A percentile compares a stretch with the other conserved stretches of the same genome.
These are phyloP conservation scores for Rousettus madagascariensis DNA, from an alignment of 2,797 vertebrate genomes.

Conservation along the genomic window DNA sequence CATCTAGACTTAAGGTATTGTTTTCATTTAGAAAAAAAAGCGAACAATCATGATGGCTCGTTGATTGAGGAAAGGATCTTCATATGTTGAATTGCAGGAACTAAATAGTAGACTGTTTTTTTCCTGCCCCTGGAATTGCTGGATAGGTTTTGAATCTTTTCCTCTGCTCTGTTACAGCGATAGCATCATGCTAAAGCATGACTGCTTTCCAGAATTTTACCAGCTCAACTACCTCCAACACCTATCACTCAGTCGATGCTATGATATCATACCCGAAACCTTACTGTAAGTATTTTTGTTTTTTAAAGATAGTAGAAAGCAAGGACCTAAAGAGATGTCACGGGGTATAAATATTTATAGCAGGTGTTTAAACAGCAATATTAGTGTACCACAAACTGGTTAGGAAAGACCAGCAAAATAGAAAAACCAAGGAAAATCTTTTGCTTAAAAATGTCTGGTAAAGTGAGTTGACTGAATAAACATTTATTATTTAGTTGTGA, in stretches of 20 bases:
- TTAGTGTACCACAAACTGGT: not conserved
- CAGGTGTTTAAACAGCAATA: not conserved
- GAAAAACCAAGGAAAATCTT: not conserved
- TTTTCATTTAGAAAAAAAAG: not conserved
- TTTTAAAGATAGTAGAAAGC: not conserved
- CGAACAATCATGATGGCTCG: not conserved
- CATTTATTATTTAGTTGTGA: not conserved
- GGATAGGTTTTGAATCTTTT: not conserved
- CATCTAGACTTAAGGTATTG: slow-evolving; percentile 94
- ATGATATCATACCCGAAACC: slow-evolving; percentile 92
- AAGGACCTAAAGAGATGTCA: not conserved
- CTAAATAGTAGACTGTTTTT: not conserved
- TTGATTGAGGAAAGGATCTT: not conserved
- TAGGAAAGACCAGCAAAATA: not conserved
- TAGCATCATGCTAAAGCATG: slow-evolving; percentile 91
- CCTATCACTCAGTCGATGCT: slow-evolving; percentile 94
- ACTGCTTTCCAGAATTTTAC: slow-evolving; percentile 89
- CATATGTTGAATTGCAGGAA: not conserved
- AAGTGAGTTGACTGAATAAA: not conserved
- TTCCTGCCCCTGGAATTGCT: not conserved
- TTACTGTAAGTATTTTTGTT: slow-evolving; percentile 88
- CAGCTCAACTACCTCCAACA: slow-evolving; percentile 88
- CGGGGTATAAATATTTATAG: not conserved
- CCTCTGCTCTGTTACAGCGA: slow-evolving; percentile 87
- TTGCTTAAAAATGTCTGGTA: not conserved